Percentiles rank a stretch among this genome's conserved stretches.
Conservation (phyloP, 2,113 vertebrate genomes). For the Atractosteus spatula region DNA sequence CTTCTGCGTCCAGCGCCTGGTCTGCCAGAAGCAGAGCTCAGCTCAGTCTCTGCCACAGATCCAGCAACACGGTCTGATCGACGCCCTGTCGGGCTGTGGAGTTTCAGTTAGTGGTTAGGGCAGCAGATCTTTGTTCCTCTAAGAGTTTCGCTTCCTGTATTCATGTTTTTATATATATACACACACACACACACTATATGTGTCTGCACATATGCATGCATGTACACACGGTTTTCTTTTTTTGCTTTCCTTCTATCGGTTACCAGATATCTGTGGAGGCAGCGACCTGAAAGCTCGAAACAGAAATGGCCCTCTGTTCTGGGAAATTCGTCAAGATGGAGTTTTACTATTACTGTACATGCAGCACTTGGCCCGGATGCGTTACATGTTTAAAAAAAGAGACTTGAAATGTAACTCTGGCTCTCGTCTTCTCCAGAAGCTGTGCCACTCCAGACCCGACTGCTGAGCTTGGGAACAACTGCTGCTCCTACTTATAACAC, state of each 20-base stretch:
- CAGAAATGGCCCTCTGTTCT: constrained; percentile 37
- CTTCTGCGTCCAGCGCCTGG: not conserved
- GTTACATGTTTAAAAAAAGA: constrained; percentile 16
- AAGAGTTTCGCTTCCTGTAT: constrained; percentile 21
- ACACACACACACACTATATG: constrained; percentile 1
- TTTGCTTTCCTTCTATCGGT: constrained; percentile 18
- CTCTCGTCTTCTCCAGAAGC: no score
- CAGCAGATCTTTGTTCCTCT: constrained; percentile 22
- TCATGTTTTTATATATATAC: constrained; percentile 29
- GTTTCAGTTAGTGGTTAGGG: constrained; percentile 21
- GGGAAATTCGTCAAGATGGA: constrained; percentile 38
- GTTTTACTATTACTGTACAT: constrained; percentile 48
- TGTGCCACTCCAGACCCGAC: no score
- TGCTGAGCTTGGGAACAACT: no score
- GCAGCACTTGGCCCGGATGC: not conserved
- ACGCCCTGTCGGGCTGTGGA: not conserved
- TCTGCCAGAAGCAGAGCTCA: not conserved
- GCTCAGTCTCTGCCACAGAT: not conserved
- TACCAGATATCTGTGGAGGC: constrained; percentile 40
- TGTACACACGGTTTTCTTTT: not conserved
- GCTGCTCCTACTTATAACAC: constrained; percentile 36
- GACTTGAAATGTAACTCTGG: not conserved
- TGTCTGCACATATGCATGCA: constrained; percentile 27
- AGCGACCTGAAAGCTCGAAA: constrained; percentile 26
- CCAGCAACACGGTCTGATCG: not conserved